Evolutionary conservation across 2,888 invertebrate genomes (phyloP).

Genomic region (Phasia obesa): DNA sequence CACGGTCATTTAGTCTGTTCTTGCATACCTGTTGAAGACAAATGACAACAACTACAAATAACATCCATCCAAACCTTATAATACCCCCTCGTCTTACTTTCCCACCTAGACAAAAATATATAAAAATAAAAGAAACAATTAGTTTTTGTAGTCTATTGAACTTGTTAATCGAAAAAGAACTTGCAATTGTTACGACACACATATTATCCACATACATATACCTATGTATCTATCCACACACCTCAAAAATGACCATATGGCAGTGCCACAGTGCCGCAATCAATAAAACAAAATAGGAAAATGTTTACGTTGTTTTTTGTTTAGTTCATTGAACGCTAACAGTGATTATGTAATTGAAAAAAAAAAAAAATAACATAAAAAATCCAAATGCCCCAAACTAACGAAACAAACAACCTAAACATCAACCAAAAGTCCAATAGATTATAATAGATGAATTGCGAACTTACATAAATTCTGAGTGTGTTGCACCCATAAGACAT

Average conservation of each 20-base stretch:
- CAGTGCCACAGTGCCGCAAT: conserved; percentile 21
- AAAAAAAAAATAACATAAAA: not conserved
- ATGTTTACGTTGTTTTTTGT: not conserved
- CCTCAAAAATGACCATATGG: conserved; percentile 26
- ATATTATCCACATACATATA: no score
- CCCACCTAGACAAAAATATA: conserved; percentile 6
- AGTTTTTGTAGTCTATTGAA: conserved; percentile 63
- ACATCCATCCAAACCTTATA: not conserved
- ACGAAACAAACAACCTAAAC: not conserved
- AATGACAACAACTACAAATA: conserved; percentile 27
- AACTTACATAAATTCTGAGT: conserved; percentile 37
- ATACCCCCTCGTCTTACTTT: not conserved
- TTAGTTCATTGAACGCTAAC: conserved; percentile 56
- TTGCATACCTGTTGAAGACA: conserved; percentile 55
- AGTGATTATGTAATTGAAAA: conserved; percentile 47
- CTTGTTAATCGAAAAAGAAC: conserved; percentile 60
- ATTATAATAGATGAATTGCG: conserved; percentile 24
- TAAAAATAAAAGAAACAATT: conserved; percentile 34
- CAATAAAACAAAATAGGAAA: conserved; percentile 32
- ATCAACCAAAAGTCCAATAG: conserved; percentile 12
- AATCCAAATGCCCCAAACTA: conserved; percentile 7
- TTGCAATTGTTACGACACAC: conserved; percentile 19
- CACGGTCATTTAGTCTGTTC: conserved; percentile 66
- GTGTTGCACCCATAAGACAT: conserved; percentile 59
- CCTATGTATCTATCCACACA: not conserved